Base-by-base conservation (phyloP, 2,888 invertebrate genomes). In the Rhyacophila evoluta region DNA sequence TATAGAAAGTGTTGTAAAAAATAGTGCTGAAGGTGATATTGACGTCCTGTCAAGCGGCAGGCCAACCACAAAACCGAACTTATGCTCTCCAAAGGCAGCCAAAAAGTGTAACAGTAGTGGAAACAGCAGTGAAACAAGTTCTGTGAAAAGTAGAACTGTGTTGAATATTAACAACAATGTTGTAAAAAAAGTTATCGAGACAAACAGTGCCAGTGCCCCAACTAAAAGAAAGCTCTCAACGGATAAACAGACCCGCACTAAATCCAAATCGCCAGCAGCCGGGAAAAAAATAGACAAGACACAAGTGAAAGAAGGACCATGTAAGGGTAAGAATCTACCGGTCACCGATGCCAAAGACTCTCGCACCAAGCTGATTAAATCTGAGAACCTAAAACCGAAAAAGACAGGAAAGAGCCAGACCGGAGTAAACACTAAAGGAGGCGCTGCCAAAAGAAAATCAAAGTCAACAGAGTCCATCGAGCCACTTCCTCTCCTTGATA, bases 111-210 rank as follows among this genome's bases (percentile, higher is more conserved):
- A 2, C 11, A 15, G 36, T 19, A 39, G 37, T 39, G 29, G 37
- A 4, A 71, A 12, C 11, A 74, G 68, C 82, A 81, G 78, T 82
- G 75, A 83, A 78, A 82, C 41, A 8, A 68, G 74, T 67, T 33
- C 70, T 2, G 80, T 75, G 38, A 84, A 83, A 75, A 81, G 75
- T 71, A 75, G 83, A 81, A 81, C 82, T 25, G 87, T 87, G 29
- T 84, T 89, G 79, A 90, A 89, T 83, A 89, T 89, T 36, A 90
- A 89, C 83, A 90, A 89, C 81, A 90, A 89, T 83, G 85, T 89
- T 11, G 88, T 89, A 1, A 89, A 89, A 68, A 88, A 85, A 85
- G 85, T 75, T 84, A 83, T 77, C 83, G 86, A 82, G 28, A 19
- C 81, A 25, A 79, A 81, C n/a, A 75, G 74, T 28, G 38, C 55